These are phyloP conservation scores for Pomacea canaliculata DNA, from an alignment of 2,888 invertebrate genomes.

Conservation along the genomic window DNA sequence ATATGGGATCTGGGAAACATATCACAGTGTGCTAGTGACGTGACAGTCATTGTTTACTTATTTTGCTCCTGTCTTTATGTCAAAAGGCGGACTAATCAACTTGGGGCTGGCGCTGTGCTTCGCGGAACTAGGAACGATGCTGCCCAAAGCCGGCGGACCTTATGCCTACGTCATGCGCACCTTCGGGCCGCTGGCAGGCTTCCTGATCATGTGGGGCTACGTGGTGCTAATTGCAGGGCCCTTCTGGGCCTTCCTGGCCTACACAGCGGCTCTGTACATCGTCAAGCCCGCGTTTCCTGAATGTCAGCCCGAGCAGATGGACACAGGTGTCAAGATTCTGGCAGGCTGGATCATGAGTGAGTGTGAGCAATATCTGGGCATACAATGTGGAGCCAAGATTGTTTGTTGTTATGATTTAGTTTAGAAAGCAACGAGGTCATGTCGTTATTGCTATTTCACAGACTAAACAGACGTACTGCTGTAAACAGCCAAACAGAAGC, in stretches of 20 bases:
- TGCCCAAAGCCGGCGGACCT: conserved; percentile 85
- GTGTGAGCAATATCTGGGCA: conserved; percentile 17
- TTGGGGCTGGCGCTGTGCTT: conserved; percentile 76
- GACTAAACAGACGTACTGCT: no score
- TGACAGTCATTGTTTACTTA: no score
- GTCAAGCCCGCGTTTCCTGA: conserved; percentile 55
- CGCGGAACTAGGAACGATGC: conserved; percentile 84
- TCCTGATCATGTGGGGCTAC: conserved; percentile 75
- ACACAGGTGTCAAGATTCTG: conserved; percentile 48
- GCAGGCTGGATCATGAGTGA: conserved; percentile 59
- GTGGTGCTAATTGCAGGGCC: conserved; percentile 65
- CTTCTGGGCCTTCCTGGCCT: conserved; percentile 71
- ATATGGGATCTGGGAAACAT: no score
- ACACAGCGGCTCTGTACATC: conserved; percentile 64
- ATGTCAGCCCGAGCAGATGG: conserved; percentile 46
- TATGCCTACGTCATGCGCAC: conserved; percentile 76
- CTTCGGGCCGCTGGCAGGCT: conserved; percentile 72
- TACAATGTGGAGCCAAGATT: no score
- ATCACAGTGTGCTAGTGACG: no score
- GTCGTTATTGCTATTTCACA: no score
- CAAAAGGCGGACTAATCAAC: conserved; percentile 82
- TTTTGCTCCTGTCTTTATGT: no score
- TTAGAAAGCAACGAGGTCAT: no score
- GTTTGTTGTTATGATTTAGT: no score
- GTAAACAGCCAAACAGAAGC: no score